Percentiles rank a stretch among this genome's conserved stretches.
Conservation (phyloP, 2,888 invertebrate species). For the Silvanus unidentatus region DNA sequence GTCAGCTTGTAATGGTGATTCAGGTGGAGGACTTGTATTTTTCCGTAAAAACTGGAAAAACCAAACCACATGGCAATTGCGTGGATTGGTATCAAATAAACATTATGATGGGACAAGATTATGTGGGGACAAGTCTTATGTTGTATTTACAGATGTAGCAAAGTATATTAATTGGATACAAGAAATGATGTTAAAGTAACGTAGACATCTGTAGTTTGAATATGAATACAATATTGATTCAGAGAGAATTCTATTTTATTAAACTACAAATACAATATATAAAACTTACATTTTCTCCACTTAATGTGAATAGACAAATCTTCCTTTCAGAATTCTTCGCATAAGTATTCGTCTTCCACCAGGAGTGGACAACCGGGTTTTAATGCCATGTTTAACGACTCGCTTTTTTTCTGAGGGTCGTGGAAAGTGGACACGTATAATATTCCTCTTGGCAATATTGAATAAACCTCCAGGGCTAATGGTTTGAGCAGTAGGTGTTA, state of each 20-base stretch:
- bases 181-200: constrained; percentile 1
- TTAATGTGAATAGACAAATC: constrained; percentile 63
- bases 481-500: constrained; percentile 10
- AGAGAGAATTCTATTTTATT: too few relatives aligned
- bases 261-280: too few relatives aligned
- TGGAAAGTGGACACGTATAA: constrained; percentile 66
- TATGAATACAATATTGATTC: too few relatives aligned
- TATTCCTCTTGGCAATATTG: constrained; percentile 40
- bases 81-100: constrained; percentile 54
- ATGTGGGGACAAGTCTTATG: constrained; percentile 56
- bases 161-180: constrained; percentile 54
- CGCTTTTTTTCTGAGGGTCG: constrained; percentile 67
- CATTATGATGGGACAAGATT: constrained; percentile 53
- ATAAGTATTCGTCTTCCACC: constrained; percentile 66
- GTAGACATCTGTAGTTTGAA: too few relatives aligned
- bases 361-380: constrained; percentile 61
- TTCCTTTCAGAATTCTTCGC: constrained; percentile 70
- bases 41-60: constrained; percentile 25
- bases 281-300: not conserved
- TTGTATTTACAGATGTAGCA: constrained; percentile 57
- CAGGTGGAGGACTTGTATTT: constrained; percentile 46
- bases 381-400: constrained; percentile 66
- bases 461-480: constrained; percentile 34
- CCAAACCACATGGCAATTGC: constrained; percentile 37
- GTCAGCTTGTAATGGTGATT: constrained; percentile 52